Percentiles rank a stretch among this genome's conserved stretches.
Evolutionary conservation across 1,140 invertebrate species (phyloP).

Genomic region (Nixonia krombeini): DNA sequence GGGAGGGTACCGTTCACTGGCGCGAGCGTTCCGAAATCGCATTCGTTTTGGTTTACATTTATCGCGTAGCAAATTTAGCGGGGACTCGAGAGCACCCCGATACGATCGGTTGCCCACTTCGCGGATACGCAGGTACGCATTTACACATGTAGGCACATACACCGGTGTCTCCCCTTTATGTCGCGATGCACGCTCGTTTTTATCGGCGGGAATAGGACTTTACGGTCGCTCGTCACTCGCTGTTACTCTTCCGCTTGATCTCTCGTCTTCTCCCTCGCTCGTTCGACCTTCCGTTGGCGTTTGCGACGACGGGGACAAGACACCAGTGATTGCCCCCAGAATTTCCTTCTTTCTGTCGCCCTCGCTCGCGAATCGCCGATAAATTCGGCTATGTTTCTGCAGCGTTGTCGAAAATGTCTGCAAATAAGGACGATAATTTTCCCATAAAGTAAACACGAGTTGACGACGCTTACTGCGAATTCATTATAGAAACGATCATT

Average conservation of each 20-base stretch:
- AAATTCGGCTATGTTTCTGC: too few relatives aligned
- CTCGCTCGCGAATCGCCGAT: too few relatives aligned
- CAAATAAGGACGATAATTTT: too few relatives aligned
- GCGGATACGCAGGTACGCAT: constrained; percentile 23
- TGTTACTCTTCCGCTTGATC: constrained; percentile 38
- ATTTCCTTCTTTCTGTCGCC: background rate
- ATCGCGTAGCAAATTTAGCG: constrained; percentile 46
- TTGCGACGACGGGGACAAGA: background rate
- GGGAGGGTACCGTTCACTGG: constrained; percentile 10
- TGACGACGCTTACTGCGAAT: constrained; percentile 16
- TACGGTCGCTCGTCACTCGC: constrained; percentile 44
- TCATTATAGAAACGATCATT: constrained; percentile 41
- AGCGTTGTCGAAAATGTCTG: too few relatives aligned
- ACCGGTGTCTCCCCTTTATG: constrained; percentile 29
- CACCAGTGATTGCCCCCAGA: background rate
- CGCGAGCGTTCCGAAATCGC: constrained; percentile 14
- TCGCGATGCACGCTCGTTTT: constrained; percentile 34
- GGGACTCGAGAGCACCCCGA: constrained; percentile 8
- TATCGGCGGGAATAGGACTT: constrained; percentile 46
- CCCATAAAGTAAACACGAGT: constrained; percentile 16
- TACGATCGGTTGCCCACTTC: constrained; percentile 43
- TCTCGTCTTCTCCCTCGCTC: constrained; percentile 28
- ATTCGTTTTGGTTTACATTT: constrained; percentile 47
- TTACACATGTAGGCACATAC: constrained; percentile 25
- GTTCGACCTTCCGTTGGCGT: background rate